These are phyloP conservation scores for Petroica traversi DNA, from an alignment of 2,113 vertebrate species.

Conservation along the genomic window DNA sequence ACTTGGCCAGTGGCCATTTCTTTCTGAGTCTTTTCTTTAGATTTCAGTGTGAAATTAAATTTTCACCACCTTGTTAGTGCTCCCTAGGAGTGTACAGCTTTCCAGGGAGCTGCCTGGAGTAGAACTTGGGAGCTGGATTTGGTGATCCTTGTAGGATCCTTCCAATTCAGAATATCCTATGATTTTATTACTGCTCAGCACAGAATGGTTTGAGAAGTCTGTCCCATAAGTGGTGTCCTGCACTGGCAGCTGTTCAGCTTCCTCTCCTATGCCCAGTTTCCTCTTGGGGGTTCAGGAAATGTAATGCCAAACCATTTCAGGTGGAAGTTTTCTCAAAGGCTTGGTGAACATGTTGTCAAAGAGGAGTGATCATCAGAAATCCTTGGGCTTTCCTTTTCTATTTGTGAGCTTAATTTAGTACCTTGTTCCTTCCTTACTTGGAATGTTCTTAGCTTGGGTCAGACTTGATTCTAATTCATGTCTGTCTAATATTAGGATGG, in stretches of 20 bases:
- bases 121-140: neutral
- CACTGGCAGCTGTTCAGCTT: no score
- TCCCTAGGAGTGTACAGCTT: neutral
- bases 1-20: neutral
- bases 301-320: neutral
- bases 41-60: neutral
- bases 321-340: neutral
- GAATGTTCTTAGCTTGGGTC: neutral
- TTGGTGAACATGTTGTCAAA: neutral
- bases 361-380: neutral
- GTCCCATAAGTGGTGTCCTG: rapidly evolving
- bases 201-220: neutral
- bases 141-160: neutral
- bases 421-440: neutral
- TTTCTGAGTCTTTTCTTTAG: neutral
- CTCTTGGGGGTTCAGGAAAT: neutral
- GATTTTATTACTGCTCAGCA: neutral
- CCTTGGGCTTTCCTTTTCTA: neutral
- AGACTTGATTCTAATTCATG: neutral
- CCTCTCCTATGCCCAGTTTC: no score
- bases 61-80: neutral
- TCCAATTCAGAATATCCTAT: neutral
- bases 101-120: neutral
- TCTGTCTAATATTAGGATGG: neutral
- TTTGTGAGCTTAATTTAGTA: neutral